phyloP scores from a whole-genome alignment of 2,113 vertebrate species.

The Narcine bancroftii region DNA sequence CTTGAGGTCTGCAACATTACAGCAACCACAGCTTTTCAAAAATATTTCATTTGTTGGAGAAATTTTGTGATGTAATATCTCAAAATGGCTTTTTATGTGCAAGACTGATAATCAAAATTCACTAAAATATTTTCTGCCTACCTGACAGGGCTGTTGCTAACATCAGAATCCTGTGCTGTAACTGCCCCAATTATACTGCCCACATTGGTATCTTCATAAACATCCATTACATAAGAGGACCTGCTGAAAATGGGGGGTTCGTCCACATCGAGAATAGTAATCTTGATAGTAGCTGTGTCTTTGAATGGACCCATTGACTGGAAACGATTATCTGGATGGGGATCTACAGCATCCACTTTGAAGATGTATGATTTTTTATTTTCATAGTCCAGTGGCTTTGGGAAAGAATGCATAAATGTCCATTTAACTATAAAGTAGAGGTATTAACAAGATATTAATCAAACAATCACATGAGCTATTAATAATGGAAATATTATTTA shows the following conservation, averaged over 20 bases:
- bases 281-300: slow-evolving; percentile 91
- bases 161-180: slow-evolving; percentile 89
- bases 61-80: background rate
- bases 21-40: background rate
- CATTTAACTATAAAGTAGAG: background rate
- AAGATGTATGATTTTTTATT: slow-evolving; percentile 93
- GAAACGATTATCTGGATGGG: slow-evolving; percentile 82
- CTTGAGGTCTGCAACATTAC: background rate
- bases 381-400: slow-evolving; percentile 86
- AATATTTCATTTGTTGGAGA: background rate
- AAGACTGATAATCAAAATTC: background rate
- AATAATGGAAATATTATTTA: background rate
- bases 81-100: background rate
- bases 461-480: background rate
- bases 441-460: background rate
- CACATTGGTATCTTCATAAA: slow-evolving; percentile 84
- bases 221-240: slow-evolving; percentile 83
- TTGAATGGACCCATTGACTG: slow-evolving; percentile 86
- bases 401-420: slow-evolving; percentile 40
- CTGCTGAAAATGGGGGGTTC: slow-evolving; percentile 93
- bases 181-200: slow-evolving; percentile 93
- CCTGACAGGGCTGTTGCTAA: slow-evolving; percentile 81
- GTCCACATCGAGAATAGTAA: slow-evolving; percentile 88
- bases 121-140: slow-evolving; percentile 47
- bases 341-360: slow-evolving; percentile 89